phyloP scores from a whole-genome alignment of 1,140 invertebrate genomes.

The Probaryconus sp. region DNA sequence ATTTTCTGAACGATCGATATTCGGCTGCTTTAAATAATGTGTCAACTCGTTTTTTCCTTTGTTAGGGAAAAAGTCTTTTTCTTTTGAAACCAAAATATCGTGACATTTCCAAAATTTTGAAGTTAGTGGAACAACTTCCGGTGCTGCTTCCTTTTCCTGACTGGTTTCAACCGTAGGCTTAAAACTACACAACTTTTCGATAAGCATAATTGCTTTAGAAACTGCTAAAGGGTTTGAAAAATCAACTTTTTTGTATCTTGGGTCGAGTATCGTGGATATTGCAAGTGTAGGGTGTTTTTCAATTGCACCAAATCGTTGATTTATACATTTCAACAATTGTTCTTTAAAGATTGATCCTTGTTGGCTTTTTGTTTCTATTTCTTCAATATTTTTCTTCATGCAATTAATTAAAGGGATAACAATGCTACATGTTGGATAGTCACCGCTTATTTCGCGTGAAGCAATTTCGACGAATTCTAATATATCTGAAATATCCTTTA shows the following conservation, averaged over 20 bases:
- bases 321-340: slow-evolving; percentile 19
- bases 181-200: slow-evolving; percentile 9
- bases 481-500: slow-evolving; percentile 21
- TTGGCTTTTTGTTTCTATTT: background rate
- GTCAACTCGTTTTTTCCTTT: too few relatives aligned
- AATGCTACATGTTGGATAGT: slow-evolving; percentile 40
- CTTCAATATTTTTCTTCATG: slow-evolving; percentile 18
- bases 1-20: slow-evolving; percentile 64
- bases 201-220: slow-evolving; percentile 2
- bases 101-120: too few relatives aligned
- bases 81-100: too few relatives aligned
- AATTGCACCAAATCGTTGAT: slow-evolving; percentile 19
- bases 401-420: slow-evolving; percentile 38
- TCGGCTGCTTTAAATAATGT: slow-evolving; percentile 39
- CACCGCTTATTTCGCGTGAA: slow-evolving; percentile 21
- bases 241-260: slow-evolving; percentile 54
- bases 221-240: slow-evolving; percentile 29
- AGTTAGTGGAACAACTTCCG: too few relatives aligned
- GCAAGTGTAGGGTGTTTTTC: slow-evolving; percentile 30
- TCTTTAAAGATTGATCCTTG: slow-evolving; percentile 20
- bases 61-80: too few relatives aligned
- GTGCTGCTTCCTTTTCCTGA: too few relatives aligned
- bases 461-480: slow-evolving; percentile 38
- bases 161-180: too few relatives aligned
- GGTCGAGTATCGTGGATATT: slow-evolving; percentile 49